Evolutionary conservation across 2,797 vertebrate genomes (phyloP), one percentile per base, ranked within the genome.

Genomic region (Amniataba percoides): DNA sequence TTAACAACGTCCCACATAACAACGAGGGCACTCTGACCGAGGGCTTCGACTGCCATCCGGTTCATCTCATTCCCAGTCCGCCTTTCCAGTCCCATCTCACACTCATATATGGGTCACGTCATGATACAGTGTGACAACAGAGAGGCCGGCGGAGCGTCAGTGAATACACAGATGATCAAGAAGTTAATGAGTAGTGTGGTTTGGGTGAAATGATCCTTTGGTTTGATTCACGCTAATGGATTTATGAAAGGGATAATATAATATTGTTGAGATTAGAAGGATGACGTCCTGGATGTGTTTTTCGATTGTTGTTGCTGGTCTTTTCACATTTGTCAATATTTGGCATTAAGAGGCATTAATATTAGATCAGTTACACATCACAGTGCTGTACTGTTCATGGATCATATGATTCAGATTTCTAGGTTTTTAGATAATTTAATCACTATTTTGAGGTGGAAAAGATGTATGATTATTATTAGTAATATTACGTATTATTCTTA

Each of bases 1-100:
- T 84, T 84, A 89, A 80, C 79, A 80, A 62, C 77, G 89, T 80
- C 88, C 91, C 76, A 90, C 61, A 87, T 90, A 84, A 89, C 74
- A 84, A 86, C 64, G 80, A 90, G 87, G 86, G 55, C 82, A 76
- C 85, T 77, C 64, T 89, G 88, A 91, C 88, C 63, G 62, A 86
- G 48, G 74, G 83, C 85, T 85, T 75, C 77, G 78, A 83, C 83
- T 82, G 81, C 53, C 86, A 80, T 88, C 81, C 87, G 81, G 80
- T 76, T 84, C 66, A 78, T 83, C 83, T 75, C 86, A 78, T 82
- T 92, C 90, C 91, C 89, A 78, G 73, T 88, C 66, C 76, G 82
- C 80, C 77, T 70, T 74, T 83, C 71, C 75, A 79, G 84, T 90
- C 90, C 81, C 77, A 85, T 74, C 84, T 89, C 83, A 86, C 40